Evolutionary conservation across 2,797 vertebrate genomes (phyloP).

Genomic region (Hafferia zeledoni): DNA sequence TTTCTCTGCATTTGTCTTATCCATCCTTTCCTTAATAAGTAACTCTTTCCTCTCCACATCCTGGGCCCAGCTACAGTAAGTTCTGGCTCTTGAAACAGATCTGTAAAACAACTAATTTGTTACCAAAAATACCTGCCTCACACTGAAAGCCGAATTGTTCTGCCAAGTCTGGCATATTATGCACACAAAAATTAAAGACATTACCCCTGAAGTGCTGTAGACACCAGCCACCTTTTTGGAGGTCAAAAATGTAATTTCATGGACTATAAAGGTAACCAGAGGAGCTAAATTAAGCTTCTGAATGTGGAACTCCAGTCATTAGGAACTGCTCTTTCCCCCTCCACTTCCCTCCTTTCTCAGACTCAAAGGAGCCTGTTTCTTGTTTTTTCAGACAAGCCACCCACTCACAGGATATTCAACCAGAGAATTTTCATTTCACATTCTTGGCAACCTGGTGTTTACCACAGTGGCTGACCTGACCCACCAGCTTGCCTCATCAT

Average conservation of each 20-base stretch:
- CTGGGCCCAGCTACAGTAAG: not conserved
- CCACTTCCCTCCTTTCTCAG: not conserved
- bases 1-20: not conserved
- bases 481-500: not conserved
- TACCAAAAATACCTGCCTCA: not conserved
- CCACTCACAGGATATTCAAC: constrained; percentile 46
- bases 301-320: not conserved
- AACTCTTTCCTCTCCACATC: not conserved
- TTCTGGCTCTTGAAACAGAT: not conserved
- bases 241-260: constrained; percentile 21
- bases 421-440: not conserved
- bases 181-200: not conserved
- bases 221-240: not conserved
- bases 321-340: not conserved
- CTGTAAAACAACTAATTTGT: not conserved
- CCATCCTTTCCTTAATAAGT: not conserved
- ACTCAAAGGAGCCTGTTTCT: constrained; percentile 25
- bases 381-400: constrained; percentile 34
- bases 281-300: not conserved
- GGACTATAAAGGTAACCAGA: not conserved
- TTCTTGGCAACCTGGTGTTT: not conserved
- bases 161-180: not conserved
- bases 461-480: not conserved
- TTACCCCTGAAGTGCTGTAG: not conserved
- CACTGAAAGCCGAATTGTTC: not conserved